A percentile compares a stretch with the other conserved stretches of the same genome.
phyloP scores from a whole-genome alignment of 2,888 invertebrate species.

The Cepaea hortensis region DNA sequence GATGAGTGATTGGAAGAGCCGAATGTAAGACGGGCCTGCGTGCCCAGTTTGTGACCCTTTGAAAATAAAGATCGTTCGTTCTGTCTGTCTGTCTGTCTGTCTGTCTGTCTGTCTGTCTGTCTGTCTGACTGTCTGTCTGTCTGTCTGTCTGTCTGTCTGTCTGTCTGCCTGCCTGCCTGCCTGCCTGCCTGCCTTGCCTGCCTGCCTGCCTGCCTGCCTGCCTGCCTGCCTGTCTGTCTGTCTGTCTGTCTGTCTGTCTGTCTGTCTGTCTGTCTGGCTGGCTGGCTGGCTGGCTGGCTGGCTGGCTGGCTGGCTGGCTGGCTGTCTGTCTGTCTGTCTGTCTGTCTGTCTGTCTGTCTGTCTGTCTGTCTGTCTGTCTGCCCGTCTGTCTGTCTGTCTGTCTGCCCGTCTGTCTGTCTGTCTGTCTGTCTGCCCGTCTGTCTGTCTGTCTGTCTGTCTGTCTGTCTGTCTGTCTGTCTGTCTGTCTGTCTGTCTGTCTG shows the following conservation, averaged over 20 bases:
- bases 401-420: neutral
- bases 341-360: neutral
- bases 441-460: no score
- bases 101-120: neutral
- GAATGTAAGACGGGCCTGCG: no score
- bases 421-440: no score
- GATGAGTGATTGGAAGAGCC: no score
- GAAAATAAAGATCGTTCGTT: neutral
- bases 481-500: no score
- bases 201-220: neutral
- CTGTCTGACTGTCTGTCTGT: neutral
- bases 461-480: no score
- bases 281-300: no score
- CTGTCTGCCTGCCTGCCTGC: neutral
- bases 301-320: neutral
- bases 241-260: neutral
- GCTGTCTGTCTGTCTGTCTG: neutral
- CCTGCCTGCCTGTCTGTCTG: neutral
- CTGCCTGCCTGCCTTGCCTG: neutral
- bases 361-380: neutral
- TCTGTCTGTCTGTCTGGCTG: constrained; percentile 1
- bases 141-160: neutral
- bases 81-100: neutral
- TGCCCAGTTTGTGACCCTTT: no score
- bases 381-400: neutral